phyloP scores from a whole-genome alignment of 2,888 invertebrate species.

The Melanostoma scalare region DNA sequence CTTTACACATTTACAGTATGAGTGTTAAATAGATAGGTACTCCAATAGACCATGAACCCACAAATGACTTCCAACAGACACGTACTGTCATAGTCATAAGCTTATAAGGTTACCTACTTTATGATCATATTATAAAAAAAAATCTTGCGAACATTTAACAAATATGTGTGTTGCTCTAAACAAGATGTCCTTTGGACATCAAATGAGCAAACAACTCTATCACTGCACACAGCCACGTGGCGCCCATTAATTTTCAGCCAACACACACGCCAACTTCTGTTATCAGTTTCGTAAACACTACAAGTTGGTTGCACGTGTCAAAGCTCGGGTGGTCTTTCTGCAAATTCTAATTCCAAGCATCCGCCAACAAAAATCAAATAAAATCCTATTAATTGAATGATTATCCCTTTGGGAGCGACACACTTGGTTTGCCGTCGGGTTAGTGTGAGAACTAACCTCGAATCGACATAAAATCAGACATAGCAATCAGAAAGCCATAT shows the following conservation, averaged over 20 bases:
- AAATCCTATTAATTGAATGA: slow-evolving; percentile 73
- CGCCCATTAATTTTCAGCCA: slow-evolving; percentile 67
- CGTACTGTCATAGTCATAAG: slow-evolving; percentile 4
- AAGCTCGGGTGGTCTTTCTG: slow-evolving; percentile 58
- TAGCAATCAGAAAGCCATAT: slow-evolving; percentile 61
- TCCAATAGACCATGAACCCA: slow-evolving; percentile 37
- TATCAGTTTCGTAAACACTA: slow-evolving; percentile 66
- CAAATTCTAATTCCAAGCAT: slow-evolving; percentile 64
- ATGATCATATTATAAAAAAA: slow-evolving; percentile 41
- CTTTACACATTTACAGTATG: slow-evolving; percentile 34
- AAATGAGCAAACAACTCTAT: slow-evolving; percentile 65
- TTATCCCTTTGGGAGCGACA: slow-evolving; percentile 71
- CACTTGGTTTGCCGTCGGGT: slow-evolving; percentile 58
- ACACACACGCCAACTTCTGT: slow-evolving; percentile 64
- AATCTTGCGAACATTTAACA: slow-evolving; percentile 21
- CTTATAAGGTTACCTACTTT: slow-evolving; percentile 9
- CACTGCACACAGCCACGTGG: slow-evolving; percentile 55
- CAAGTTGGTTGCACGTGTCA: slow-evolving; percentile 63
- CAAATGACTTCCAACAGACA: slow-evolving; percentile 51
- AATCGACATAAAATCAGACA: slow-evolving; percentile 3
- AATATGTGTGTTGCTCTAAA: slow-evolving; percentile 9
- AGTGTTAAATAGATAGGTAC: slow-evolving; percentile 9
- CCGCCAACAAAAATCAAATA: slow-evolving; percentile 69
- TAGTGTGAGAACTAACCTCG: slow-evolving; percentile 42
- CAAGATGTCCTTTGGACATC: slow-evolving; percentile 45